Evolutionary conservation across 1,140 invertebrate species (phyloP).

Genomic region (Linepithema humile): DNA sequence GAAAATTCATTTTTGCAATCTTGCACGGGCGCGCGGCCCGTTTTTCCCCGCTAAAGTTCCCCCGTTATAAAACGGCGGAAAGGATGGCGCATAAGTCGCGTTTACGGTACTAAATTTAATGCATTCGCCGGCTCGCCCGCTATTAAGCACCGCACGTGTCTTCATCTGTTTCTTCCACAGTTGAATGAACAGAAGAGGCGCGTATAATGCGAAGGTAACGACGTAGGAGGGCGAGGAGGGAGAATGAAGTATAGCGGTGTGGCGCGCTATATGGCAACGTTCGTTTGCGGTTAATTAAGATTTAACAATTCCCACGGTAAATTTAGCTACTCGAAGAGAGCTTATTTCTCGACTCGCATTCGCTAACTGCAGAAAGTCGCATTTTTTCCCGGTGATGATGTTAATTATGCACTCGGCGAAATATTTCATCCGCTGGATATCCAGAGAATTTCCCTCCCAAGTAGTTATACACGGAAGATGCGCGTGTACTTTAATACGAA

Average conservation of each 20-base stretch:
- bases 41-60: not conserved
- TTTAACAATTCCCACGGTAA: conserved; percentile 14
- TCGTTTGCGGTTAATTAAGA: conserved; percentile 48
- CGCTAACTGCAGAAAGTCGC: not conserved
- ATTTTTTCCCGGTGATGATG: not conserved
- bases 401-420: conserved; percentile 9
- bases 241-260: not conserved
- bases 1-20: conserved; percentile 25
- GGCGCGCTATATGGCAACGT: not conserved
- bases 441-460: not conserved
- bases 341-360: not conserved
- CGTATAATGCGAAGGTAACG: conserved; percentile 35
- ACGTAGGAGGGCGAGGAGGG: not conserved
- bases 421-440: not conserved
- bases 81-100: conserved; percentile 15
- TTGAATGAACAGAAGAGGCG: conserved; percentile 22
- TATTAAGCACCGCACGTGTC: conserved; percentile 57
- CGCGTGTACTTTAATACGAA: not conserved
- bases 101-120: conserved; percentile 64
- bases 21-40: not conserved
- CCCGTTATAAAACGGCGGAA: conserved; percentile 28
- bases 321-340: not conserved
- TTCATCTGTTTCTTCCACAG: conserved; percentile 11
- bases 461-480: not conserved
- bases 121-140: conserved; percentile 27